Evolutionary conservation across 2,888 invertebrate species (phyloP).

Genomic region (Tipula confusa): DNA sequence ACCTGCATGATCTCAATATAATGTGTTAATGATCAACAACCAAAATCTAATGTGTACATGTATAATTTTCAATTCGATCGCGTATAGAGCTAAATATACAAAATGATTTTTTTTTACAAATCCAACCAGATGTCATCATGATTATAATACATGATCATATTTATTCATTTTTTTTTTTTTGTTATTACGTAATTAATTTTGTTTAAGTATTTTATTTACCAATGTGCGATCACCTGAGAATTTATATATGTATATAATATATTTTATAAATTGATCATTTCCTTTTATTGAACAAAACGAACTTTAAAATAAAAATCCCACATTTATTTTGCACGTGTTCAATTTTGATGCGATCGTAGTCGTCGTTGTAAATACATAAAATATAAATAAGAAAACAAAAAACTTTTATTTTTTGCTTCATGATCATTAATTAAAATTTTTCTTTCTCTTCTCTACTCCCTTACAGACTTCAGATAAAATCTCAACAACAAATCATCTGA

Average conservation of each 20-base stretch:
- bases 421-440: constrained; percentile 21
- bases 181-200: neutral
- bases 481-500: constrained; percentile 21
- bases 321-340: constrained; percentile 29
- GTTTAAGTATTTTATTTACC: neutral
- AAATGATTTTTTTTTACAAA: neutral
- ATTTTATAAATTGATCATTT: neutral
- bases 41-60: neutral
- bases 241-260: neutral
- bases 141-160: neutral
- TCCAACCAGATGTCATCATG: neutral
- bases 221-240: neutral
- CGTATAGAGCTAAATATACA: neutral
- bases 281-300: neutral
- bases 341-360: neutral
- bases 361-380: neutral
- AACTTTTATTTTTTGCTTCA: neutral
- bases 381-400: neutral
- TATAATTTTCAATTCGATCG: neutral
- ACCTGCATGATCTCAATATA: constrained; percentile 29
- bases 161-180: neutral
- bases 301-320: neutral
- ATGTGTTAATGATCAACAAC: constrained; percentile 9
- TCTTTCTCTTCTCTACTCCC: neutral
- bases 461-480: constrained; percentile 31